Evolutionary conservation across 2,797 vertebrate genomes (phyloP).

Genomic region (Mallotus villosus): DNA sequence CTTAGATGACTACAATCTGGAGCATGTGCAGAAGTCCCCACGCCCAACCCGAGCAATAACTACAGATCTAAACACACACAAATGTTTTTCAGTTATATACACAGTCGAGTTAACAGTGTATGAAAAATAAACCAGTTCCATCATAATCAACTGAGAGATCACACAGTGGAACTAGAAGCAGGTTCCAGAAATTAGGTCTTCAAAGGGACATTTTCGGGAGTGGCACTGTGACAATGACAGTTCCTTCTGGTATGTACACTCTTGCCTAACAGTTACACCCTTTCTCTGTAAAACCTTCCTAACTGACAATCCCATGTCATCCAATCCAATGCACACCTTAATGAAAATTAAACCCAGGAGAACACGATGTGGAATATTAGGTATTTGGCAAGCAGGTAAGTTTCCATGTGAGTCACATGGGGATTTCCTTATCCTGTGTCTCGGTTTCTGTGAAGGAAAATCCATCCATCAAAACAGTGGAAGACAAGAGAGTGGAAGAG

Average conservation of each 20-base stretch:
- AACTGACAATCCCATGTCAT: constrained; percentile 23
- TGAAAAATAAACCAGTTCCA: neutral
- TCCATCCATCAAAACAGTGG: constrained; percentile 43
- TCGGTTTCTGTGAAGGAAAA: constrained; percentile 43
- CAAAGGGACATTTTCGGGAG: neutral
- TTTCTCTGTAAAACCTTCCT: constrained; percentile 16
- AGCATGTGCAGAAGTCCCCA: constrained; percentile 59
- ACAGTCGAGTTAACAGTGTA: constrained; percentile 12
- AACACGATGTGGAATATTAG: constrained; percentile 33
- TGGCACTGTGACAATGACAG: neutral
- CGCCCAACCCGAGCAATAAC: constrained; percentile 56
- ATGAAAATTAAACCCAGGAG: constrained; percentile 26
- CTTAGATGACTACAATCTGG: constrained; percentile 69
- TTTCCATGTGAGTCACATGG: constrained; percentile 43
- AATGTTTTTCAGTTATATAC: constrained; percentile 3
- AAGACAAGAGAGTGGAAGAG: neutral
- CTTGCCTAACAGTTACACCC: constrained; percentile 21
- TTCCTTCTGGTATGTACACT: constrained; percentile 30
- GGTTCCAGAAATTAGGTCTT: neutral
- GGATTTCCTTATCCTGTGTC: constrained; percentile 32
- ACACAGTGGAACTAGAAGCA: neutral
- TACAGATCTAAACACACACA: constrained; percentile 42
- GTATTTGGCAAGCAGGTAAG: constrained; percentile 40
- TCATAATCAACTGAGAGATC: neutral
- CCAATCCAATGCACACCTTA: constrained; percentile 8